Base-by-base conservation (phyloP, 2,888 invertebrate genomes). In the Dione juno region DNA sequence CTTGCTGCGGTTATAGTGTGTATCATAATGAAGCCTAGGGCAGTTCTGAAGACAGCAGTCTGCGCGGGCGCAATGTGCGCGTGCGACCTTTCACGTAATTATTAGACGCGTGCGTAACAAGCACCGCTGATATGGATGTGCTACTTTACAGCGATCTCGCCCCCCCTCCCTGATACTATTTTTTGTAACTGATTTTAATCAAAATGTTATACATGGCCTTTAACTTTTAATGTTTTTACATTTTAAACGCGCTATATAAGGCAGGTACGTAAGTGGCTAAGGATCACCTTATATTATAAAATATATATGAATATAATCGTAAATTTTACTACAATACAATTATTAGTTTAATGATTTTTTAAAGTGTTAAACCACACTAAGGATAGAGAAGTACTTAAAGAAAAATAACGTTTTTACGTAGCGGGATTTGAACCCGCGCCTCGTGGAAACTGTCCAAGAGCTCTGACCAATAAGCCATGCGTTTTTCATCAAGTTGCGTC, bases 71-170 rank as follows among this genome's bases (percentile, higher is more conserved):
- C 92, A 92, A 93, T 92, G 92, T 93, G 92, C 86, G 85, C 88
- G 81, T 83, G 89, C 90, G 92, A 92, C 92, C 92, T 93, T 92
- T 84, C 84, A 81, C 79, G 86, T 88, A 92, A 92, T 92, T 92
- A 87, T 86, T 81, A 84, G 85, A 85, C 91, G 88, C 90, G 92
- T 90, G 92, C 88, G 87, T 79, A 79, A 75, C 76, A 78, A 77
- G 78, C 79, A 78, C 82, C 77, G 76, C 86, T 80, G 85, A 86
- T 86, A 88, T 84, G 87, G 86, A 86, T 86, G 82, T 82, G 81
- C 84, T 84, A 86, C 84, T 84, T 85, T 81, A 64, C 64, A 64
- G 37, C 63, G 35, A 81, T 83, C 80, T 87, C 82, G 82, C 79
- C 83, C 84, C 69, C 74, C 66, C 86, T 80, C 80, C 81, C 84